These are phyloP conservation scores for Dendroctonus ponderosae DNA, from an alignment of 1,140 invertebrate genomes.

Conservation along the genomic window DNA sequence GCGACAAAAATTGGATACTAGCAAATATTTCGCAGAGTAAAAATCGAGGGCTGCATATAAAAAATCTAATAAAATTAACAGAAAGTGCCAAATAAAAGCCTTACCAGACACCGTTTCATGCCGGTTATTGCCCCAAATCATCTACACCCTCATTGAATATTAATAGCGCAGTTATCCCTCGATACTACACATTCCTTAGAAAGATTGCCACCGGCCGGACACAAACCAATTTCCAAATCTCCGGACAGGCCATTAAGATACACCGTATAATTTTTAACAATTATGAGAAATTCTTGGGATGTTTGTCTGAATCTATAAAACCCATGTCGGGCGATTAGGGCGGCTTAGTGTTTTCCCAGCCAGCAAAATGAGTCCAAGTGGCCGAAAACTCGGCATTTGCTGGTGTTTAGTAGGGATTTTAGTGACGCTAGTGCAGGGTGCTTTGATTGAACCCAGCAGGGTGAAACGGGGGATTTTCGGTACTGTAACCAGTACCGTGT, in stretches of 20 bases:
- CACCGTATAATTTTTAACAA: conserved; percentile 8
- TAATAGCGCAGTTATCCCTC: conserved; percentile 2
- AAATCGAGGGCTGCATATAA: too few relatives aligned
- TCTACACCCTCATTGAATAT: conserved; percentile 8
- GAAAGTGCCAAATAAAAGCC: too few relatives aligned
- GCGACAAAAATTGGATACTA: too few relatives aligned
- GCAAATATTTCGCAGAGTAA: too few relatives aligned
- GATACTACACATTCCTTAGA: neutral
- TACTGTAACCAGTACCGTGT: conserved; percentile 41
- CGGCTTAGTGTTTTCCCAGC: too few relatives aligned
- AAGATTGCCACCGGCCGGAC: neutral
- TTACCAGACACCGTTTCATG: too few relatives aligned
- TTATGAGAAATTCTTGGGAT: conserved; percentile 20
- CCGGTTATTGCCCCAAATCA: too few relatives aligned
- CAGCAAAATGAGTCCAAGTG: too few relatives aligned
- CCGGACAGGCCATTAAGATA: conserved; percentile 13
- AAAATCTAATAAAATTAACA: too few relatives aligned
- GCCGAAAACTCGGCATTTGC: too few relatives aligned
- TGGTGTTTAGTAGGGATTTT: too few relatives aligned
- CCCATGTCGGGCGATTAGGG: neutral
- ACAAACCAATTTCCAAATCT: conserved; percentile 8
- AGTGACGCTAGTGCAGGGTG: neutral
- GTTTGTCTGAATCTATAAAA: conserved; percentile 6
- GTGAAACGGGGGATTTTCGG: conserved; percentile 22
- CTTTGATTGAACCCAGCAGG: conserved; percentile 11